Base-by-base conservation (phyloP, 23 tunicate species). In the Styela clava region DNA sequence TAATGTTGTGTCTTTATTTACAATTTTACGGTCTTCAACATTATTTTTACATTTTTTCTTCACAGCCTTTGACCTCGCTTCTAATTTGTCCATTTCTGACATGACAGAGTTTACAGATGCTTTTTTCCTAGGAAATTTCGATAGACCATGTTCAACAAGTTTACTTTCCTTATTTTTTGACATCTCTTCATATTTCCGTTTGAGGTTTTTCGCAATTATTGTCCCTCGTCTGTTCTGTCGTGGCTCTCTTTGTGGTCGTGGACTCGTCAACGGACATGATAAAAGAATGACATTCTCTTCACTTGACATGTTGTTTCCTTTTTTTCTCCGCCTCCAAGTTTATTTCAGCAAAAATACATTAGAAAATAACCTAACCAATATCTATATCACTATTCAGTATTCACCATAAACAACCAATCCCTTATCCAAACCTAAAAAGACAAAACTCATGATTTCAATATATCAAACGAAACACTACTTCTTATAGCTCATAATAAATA, bases 1-100 rank as follows among this genome's bases (percentile, higher is more conserved):
- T n/a, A n/a, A n/a, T n/a, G n/a, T n/a, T n/a, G n/a, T n/a, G n/a
- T n/a, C n/a, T n/a, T n/a, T n/a, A n/a, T n/a, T n/a, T n/a, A n/a
- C n/a, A n/a, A n/a, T n/a, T n/a, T n/a, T n/a, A n/a, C n/a, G n/a
- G n/a, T n/a, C n/a, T n/a, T n/a, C n/a, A n/a, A n/a, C n/a, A n/a
- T n/a, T 12, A 44, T 44, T 44, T 44, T 44, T 12, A 44, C 7
- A 19, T 34, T 71, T 71, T 5, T 35, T 35, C 5, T 71, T 71
- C 34, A 35, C 77, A 34, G 77, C 77, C 35, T 32, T 33, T 71
- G 77, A 71, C 37, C 77, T 71, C 27, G 77, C 77, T 3, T 71
- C 34, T 32, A 71, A 32, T 30, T 71, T 71, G 29, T 71, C 77
- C 77, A 71, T 18, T 71, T 71, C 77, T 22, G 77, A 71, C 3